These are phyloP conservation scores for Gavia stellata DNA, from an alignment of 2,113 vertebrate genomes.

Conservation along the genomic window DNA sequence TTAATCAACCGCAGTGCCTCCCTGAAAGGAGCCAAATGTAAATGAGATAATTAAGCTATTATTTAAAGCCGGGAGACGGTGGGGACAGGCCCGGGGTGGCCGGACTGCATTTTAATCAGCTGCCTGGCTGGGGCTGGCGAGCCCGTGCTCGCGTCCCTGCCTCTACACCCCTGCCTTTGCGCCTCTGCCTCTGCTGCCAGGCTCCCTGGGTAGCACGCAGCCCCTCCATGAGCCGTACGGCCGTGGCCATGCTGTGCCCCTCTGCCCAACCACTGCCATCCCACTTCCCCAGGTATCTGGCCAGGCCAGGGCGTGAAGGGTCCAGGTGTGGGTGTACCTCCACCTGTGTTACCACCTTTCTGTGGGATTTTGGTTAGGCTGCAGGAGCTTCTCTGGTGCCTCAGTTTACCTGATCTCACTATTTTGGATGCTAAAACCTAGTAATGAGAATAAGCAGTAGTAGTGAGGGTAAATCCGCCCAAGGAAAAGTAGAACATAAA, in stretches of 20 bases:
- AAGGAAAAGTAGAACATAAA: neutral
- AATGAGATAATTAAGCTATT: constrained; percentile 77
- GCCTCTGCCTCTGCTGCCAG: neutral
- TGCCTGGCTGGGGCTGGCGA: constrained; percentile 43
- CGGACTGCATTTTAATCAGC: constrained; percentile 57
- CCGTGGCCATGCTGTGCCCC: fast-evolving
- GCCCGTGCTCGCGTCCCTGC: neutral
- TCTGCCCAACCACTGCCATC: neutral
- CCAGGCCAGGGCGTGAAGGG: neutral
- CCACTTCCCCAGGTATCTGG: fast-evolving
- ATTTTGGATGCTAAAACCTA: neutral
- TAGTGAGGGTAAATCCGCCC: neutral
- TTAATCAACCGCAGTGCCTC: constrained; percentile 67
- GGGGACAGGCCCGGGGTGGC: constrained; percentile 52
- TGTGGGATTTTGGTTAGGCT: neutral
- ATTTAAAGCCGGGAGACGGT: constrained; percentile 70
- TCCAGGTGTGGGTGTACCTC: neutral
- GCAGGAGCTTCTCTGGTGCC: neutral
- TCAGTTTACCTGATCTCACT: neutral
- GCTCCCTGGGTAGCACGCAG: fast-evolving
- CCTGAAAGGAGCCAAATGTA: constrained; percentile 73
- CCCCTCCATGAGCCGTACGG: fast-evolving
- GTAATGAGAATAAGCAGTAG: neutral
- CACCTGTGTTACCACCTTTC: neutral
- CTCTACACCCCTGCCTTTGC: neutral